These are phyloP conservation scores for Ischnura elegans DNA, from an alignment of 2,888 invertebrate genomes.

Conservation along the genomic window DNA sequence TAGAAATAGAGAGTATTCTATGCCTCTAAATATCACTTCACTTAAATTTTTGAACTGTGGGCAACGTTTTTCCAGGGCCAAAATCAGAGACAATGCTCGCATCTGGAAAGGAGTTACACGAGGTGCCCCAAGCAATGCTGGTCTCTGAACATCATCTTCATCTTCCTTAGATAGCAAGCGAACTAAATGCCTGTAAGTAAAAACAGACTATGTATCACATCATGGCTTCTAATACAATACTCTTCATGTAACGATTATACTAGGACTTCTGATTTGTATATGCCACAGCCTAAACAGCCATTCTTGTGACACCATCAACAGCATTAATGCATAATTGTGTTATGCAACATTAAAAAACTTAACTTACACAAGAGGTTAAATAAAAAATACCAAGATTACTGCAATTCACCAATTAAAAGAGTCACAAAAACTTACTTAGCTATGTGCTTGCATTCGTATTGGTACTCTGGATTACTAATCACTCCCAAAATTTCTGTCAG, in stretches of 20 bases:
- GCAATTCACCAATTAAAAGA: too few species aligned
- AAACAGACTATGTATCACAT: background rate
- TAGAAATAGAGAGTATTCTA: slow-evolving; percentile 17
- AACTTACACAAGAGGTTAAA: too few species aligned
- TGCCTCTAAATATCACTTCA: background rate
- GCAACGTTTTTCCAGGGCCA: slow-evolving; percentile 25
- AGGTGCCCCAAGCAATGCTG: background rate
- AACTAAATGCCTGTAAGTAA: slow-evolving; percentile 7
- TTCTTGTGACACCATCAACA: too few species aligned
- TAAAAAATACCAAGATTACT: too few species aligned
- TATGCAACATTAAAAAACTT: too few species aligned
- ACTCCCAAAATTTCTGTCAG: background rate
- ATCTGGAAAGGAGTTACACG: slow-evolving; percentile 23
- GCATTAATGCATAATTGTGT: too few species aligned
- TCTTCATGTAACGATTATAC: too few species aligned
- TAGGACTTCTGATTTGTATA: too few species aligned
- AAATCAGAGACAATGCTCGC: background rate
- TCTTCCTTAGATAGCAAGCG: slow-evolving; percentile 43
- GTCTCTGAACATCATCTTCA: slow-evolving; percentile 50
- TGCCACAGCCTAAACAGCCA: too few species aligned
- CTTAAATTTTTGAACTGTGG: background rate
- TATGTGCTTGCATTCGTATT: background rate
- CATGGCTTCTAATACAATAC: background rate
- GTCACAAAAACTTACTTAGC: slow-evolving; percentile 19
- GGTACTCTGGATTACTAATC: background rate